Base-by-base conservation (phyloP, 2,113 vertebrate species). In the Heterotis niloticus region DNA sequence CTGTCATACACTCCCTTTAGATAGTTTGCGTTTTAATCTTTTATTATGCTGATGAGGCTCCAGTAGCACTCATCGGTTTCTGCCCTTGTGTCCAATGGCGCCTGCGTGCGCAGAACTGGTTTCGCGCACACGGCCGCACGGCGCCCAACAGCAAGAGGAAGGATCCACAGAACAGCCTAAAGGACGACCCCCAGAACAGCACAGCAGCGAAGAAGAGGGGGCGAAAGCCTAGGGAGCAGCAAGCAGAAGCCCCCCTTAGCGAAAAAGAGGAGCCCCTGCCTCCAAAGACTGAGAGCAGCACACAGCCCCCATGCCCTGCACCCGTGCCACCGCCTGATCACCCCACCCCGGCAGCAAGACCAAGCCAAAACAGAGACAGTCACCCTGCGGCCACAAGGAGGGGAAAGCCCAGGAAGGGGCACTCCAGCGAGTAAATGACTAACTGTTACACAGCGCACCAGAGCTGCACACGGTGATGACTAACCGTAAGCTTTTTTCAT, bases 221-320 rank as follows among this genome's bases (percentile, higher is more conserved):
- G 10, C 94, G 95, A 59, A 99, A 97, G 82, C 95, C 96, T 68
- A 98, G 96, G 89, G 96, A 96, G 81, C 93, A 89, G 28, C 88
- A 89, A 70, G 81, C 82, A 0, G 91, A 91, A 86, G 85, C 65
- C 1, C 75, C 65, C 0, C 68, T 62, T 28, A 78, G 34, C 57
- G 65, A 51, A 29, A 52, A 62, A 5, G 72, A 81, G 77, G 69
- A 34, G 20, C 78, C 84, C 18, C 77, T 80, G 67, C 81, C 77
- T 59, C 82, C 86, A 88, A 83, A 92, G 84, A 92, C 89, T 87
- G 86, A 88, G 71, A 83, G 82, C 65, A 51, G 86, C 17, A 72
- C 62, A 64, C 28, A 80, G 10, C 10, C 62, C 67, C 60, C 73
- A 20, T 29, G 71, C 34, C 68, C 73, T 29, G 29, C 54, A 13